Percentiles rank a stretch among this genome's conserved stretches.
phyloP scores from a whole-genome alignment of 2,797 vertebrate genomes.

The Rhinella marina region DNA sequence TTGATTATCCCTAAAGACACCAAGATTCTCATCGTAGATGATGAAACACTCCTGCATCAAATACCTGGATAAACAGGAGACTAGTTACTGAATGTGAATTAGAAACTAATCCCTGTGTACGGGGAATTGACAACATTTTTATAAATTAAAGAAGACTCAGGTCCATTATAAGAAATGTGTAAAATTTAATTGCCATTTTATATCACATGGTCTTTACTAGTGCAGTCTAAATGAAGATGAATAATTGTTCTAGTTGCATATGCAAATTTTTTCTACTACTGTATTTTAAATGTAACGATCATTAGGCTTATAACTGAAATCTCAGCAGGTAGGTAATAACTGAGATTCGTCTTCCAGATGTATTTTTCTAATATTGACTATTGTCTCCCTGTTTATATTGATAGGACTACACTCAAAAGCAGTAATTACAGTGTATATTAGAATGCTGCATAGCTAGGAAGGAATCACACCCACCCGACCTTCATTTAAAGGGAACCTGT shows the following conservation, averaged over 20 bases:
- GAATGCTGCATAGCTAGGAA: too few relatives aligned
- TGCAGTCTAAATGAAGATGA: neutral
- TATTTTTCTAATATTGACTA: neutral
- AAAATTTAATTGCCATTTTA: conserved; percentile 1
- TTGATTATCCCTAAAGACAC: neutral
- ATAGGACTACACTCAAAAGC: too few relatives aligned
- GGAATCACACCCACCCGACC: too few relatives aligned
- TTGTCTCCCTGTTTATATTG: too few relatives aligned
- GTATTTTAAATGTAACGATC: neutral
- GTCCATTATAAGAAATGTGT: too few relatives aligned
- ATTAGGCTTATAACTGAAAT: neutral
- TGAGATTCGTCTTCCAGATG: neutral
- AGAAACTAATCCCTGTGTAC: neutral
- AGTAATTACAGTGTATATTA: too few relatives aligned
- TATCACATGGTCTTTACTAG: neutral
- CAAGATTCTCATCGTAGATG: neutral
- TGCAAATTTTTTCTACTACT: too few relatives aligned
- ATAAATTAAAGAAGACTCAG: neutral
- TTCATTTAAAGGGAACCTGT: too few relatives aligned
- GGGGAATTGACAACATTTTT: neutral
- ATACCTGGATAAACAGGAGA: neutral
- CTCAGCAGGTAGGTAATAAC: neutral
- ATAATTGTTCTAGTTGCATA: neutral
- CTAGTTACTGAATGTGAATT: neutral
- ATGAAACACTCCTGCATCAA: neutral